Evolutionary conservation across 2,797 vertebrate species (phyloP).

Genomic region (Nasua narica): DNA sequence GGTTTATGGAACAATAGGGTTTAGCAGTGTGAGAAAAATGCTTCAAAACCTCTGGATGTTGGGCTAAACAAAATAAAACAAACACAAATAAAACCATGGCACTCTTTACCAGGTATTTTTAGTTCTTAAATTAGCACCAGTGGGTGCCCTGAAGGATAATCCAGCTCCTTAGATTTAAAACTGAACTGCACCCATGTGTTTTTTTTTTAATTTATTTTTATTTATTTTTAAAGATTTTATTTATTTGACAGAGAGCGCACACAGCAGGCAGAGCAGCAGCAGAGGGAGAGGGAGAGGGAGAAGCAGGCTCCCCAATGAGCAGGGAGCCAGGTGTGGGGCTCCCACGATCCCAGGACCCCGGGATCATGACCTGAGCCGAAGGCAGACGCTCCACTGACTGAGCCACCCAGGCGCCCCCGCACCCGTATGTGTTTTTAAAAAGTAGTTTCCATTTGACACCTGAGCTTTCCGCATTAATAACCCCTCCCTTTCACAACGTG

Average conservation of each 20-base stretch:
- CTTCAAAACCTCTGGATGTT: neutral
- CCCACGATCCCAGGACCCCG: too few species aligned
- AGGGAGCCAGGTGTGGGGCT: too few species aligned
- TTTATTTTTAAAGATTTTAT: too few species aligned
- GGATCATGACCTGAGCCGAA: too few species aligned
- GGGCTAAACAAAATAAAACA: neutral
- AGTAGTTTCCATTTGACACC: neutral
- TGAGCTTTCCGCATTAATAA: neutral
- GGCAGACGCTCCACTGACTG: too few species aligned
- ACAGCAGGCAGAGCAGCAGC: too few species aligned
- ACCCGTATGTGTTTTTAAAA: neutral
- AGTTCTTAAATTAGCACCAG: neutral
- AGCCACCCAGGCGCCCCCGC: too few species aligned
- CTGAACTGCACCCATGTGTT: neutral
- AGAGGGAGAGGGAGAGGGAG: too few species aligned
- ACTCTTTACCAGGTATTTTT: neutral
- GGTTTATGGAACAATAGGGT: neutral
- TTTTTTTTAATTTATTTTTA: too few species aligned
- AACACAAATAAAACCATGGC: neutral
- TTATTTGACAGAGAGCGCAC: too few species aligned
- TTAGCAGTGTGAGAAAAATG: neutral
- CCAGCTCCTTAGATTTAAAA: constrained; percentile 2
- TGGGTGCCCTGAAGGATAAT: neutral
- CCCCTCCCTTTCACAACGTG: neutral
- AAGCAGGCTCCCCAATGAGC: too few species aligned